Percentiles rank a stretch among this genome's conserved stretches.
Conservation (phyloP, 1,140 invertebrate species). For the Drosophila grimshawi region DNA sequence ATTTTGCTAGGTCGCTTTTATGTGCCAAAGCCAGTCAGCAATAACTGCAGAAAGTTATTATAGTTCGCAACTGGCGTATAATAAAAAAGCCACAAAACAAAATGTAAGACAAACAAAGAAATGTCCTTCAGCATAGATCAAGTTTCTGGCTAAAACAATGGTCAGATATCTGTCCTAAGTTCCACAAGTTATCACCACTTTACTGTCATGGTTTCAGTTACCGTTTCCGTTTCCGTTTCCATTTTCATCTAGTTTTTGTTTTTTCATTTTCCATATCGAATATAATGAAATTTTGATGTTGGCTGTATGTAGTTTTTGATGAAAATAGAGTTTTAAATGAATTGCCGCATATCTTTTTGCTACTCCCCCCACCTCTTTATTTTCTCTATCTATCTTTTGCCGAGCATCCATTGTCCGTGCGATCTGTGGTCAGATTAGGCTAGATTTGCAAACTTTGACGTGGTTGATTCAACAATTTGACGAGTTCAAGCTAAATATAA, state of each 20-base stretch:
- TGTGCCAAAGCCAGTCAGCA: conserved; percentile 13
- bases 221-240: conserved; percentile 20
- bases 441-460: conserved; percentile 65
- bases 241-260: background rate
- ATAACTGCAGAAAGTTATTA: conserved; percentile 30
- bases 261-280: background rate
- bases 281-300: conserved; percentile 44
- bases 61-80: conserved; percentile 44
- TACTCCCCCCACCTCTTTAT: too few relatives aligned
- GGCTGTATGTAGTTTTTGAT: conserved; percentile 27
- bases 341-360: conserved; percentile 21
- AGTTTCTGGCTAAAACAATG: conserved; percentile 42
- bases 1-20: background rate
- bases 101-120: conserved; percentile 19
- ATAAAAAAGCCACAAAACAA: conserved; percentile 52
- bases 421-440: conserved; percentile 65
- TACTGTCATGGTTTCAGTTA: conserved; percentile 49
- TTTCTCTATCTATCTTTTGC: background rate
- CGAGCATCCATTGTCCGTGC: conserved; percentile 56
- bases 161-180: conserved; percentile 7
- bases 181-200: conserved; percentile 75
- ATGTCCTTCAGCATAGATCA: conserved; percentile 45
- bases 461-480: conserved; percentile 18
- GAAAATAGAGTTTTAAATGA: conserved; percentile 75
- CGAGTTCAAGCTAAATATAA: too few relatives aligned